These are phyloP conservation scores for Crotalus horridus DNA, from an alignment of 2,113 vertebrate genomes.

Conservation along the genomic window DNA sequence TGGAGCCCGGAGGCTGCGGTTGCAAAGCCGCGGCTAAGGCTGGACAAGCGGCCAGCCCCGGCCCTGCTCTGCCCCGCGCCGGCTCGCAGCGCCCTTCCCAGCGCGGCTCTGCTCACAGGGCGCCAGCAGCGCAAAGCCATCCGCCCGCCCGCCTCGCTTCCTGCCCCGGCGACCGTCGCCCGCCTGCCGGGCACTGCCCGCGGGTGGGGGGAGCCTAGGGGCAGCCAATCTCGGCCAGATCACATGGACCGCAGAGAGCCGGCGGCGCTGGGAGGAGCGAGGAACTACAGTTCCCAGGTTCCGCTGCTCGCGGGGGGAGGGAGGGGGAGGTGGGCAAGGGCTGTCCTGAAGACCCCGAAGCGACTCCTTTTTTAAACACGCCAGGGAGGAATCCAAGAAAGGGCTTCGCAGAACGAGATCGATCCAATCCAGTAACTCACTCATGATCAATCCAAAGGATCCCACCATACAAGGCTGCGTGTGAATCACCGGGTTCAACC, in stretches of 20 bases:
- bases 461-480: too few relatives aligned
- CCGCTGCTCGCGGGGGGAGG: not conserved
- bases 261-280: not conserved
- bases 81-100: not conserved
- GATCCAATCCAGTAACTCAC: too few relatives aligned
- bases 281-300: not conserved
- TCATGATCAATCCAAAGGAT: too few relatives aligned
- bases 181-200: not conserved
- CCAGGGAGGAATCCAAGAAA: not conserved
- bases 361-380: not conserved
- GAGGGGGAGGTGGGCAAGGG: not conserved
- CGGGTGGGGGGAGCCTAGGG: not conserved
- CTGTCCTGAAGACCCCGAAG: not conserved
- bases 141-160: not conserved
- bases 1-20: not conserved
- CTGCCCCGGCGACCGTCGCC: not conserved
- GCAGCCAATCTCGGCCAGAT: conserved; percentile 17
- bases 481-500: too few relatives aligned
- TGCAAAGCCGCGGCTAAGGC: not conserved
- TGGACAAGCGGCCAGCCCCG: not conserved
- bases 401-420: not conserved
- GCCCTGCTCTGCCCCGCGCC: not conserved
- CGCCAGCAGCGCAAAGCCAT: conserved; percentile 6
- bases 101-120: not conserved
- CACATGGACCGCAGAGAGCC: not conserved